Base-by-base conservation (phyloP, 2,113 vertebrate species). In the Charadrius vociferus region DNA sequence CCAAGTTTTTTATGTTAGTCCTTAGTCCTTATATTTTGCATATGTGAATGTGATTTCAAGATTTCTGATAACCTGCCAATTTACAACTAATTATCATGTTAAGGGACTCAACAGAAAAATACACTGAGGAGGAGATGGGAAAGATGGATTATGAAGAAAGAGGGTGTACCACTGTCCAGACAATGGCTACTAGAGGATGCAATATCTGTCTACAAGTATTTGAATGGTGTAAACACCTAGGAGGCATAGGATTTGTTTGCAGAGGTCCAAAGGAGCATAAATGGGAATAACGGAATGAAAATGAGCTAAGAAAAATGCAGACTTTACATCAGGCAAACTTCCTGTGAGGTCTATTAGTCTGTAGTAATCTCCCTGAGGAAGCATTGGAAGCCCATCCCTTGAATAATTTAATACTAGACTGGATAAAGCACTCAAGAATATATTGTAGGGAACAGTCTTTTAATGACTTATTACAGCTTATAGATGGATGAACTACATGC, bases 371-470 rank as follows among this genome's bases (percentile, higher is more conserved):
- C 89, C 50, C 74, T 0, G 1, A 83, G 85, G 95, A 88, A n/a
- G 36, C 49, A 84, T 14, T 84, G 65, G 50, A 82, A 95, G 49
- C 5, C 82, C 52, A 79, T n/a, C 70, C 49, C 3, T n/a, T 94
- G 87, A 95, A 96, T 95, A 90, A 97, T 94, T 95, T 95, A 96
- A 81, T 77, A 79, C 26, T 62, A 80, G 43, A 39, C 45, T 79
- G 75, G 61, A 36, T 90, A 95, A 96, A 95, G 7, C n/a, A 73
- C 61, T 79, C 0, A 3, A 84, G 82, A 90, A 86, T 80, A 65
- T 68, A 59, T 65, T 73, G 87, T 84, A 62, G 56, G 62, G 82
- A 97, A 71, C 49, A 90, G 62, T 81, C 43, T 49, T 81, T 20
- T 79, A 58, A 65, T 90, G 71, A 81, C 26, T 93, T 93, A 78